These are phyloP conservation scores for Heliconius hortense DNA, from an alignment of 2,888 invertebrate species.

Conservation along the genomic window DNA sequence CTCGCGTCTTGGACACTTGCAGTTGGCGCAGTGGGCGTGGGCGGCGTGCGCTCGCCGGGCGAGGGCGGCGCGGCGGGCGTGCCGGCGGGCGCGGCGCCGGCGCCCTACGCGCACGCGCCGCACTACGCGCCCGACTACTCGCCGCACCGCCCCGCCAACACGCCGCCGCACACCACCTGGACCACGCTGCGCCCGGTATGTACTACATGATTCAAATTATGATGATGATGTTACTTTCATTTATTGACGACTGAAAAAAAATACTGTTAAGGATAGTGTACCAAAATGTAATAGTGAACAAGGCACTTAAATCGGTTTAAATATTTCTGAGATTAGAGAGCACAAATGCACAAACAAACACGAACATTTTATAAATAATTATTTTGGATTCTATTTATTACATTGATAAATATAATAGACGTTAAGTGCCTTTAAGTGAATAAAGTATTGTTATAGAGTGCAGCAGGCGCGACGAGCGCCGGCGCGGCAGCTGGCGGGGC, in stretches of 20 bases:
- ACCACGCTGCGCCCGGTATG: conserved; percentile 60
- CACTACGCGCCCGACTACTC: conserved; percentile 78
- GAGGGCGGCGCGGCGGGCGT: conserved; percentile 67
- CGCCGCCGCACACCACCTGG: conserved; percentile 77
- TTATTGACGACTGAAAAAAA: too few species aligned
- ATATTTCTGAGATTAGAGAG: too few species aligned
- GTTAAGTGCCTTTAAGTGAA: neutral
- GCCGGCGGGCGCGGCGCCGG: conserved; percentile 68
- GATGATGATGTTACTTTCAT: too few species aligned
- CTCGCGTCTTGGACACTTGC: too few species aligned
- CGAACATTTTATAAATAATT: too few species aligned
- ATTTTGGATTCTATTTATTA: neutral
- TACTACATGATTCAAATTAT: too few species aligned
- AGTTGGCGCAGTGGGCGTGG: conserved; percentile 15
- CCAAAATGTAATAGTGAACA: too few species aligned
- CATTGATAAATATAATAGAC: neutral
- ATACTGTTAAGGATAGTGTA: too few species aligned
- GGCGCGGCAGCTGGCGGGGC: conserved; percentile 69
- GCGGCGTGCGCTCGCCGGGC: neutral
- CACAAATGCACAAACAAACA: too few species aligned
- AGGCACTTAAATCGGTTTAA: too few species aligned
- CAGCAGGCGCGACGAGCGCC: conserved; percentile 39
- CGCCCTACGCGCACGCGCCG: conserved; percentile 81
- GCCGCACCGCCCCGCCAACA: conserved; percentile 74
- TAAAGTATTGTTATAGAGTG: conserved; percentile 47